phyloP scores from a whole-genome alignment of 2,888 invertebrate genomes.

The Tinea semifulvella region DNA sequence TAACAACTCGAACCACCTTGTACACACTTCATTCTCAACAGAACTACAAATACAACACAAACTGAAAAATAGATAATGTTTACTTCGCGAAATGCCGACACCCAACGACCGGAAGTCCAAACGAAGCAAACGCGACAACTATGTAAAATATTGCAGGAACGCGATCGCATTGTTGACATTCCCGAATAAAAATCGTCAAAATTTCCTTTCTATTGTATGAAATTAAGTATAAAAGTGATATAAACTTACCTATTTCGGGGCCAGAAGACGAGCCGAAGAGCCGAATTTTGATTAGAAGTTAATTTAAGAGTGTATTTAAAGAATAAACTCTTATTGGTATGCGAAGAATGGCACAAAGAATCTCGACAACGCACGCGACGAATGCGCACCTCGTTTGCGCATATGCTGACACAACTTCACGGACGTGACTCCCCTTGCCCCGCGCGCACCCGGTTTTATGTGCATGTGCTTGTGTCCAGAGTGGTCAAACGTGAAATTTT shows the following conservation, averaged over 20 bases:
- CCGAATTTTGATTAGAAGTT: slow-evolving; percentile 71
- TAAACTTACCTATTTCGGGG: slow-evolving; percentile 79
- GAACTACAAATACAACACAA: slow-evolving; percentile 38
- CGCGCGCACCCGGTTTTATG: slow-evolving; percentile 51
- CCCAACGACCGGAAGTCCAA: slow-evolving; percentile 65
- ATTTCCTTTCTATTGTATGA: slow-evolving; percentile 71
- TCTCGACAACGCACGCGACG: slow-evolving; percentile 92
- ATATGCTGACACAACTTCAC: slow-evolving; percentile 77
- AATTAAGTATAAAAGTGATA: slow-evolving; percentile 62
- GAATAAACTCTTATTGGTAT: slow-evolving; percentile 86
- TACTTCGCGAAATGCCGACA: slow-evolving; percentile 66
- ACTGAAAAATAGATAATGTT: slow-evolving; percentile 63
- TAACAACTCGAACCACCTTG: slow-evolving; percentile 64
- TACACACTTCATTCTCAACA: slow-evolving; percentile 62
- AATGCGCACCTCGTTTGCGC: slow-evolving; percentile 85
- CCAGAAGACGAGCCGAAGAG: slow-evolving; percentile 70
- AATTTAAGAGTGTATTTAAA: slow-evolving; percentile 77
- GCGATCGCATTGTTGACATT: slow-evolving; percentile 79
- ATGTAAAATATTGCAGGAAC: slow-evolving; percentile 82
- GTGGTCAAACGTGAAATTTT: slow-evolving; percentile 67
- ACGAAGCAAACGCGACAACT: slow-evolving; percentile 78
- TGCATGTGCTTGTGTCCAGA: slow-evolving; percentile 48
- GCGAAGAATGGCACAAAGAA: slow-evolving; percentile 98
- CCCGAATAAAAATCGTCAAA: slow-evolving; percentile 71
- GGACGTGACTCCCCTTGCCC: slow-evolving; percentile 62